Conservation (phyloP, 1,140 invertebrate species). For the Drosophila mauritiana region DNA sequence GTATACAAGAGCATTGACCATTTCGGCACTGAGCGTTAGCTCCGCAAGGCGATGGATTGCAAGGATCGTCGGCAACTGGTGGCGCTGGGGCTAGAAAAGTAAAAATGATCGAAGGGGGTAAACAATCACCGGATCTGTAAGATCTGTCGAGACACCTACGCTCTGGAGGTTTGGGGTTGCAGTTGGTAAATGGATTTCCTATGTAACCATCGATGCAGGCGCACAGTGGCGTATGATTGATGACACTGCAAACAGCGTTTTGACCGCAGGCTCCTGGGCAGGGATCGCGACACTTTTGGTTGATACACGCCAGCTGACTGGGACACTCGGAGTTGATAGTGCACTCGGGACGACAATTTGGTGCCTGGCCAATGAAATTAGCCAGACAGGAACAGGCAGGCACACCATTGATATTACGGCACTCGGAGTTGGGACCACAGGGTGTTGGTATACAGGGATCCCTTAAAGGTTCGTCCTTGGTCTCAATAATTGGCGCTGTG, state of each 20-base stretch:
- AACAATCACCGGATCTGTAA: not conserved
- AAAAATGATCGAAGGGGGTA: not conserved
- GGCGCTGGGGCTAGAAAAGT: constrained; percentile 58
- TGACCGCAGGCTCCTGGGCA: constrained; percentile 94
- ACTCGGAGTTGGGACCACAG: constrained; percentile 93
- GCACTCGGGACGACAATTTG: constrained; percentile 93
- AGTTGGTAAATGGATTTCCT: constrained; percentile 90
- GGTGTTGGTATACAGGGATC: constrained; percentile 92
- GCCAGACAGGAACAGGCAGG: constrained; percentile 91
- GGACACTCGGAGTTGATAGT: constrained; percentile 93
- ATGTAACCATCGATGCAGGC: constrained; percentile 88
- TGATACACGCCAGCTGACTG: constrained; percentile 91
- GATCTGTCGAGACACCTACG: constrained; percentile 47
- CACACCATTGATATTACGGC: constrained; percentile 88
- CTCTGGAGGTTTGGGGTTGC: constrained; percentile 86
- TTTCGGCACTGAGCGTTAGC: constrained; percentile 92
- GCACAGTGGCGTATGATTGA: constrained; percentile 88
- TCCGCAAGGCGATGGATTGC: constrained; percentile 92
- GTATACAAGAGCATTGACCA: constrained; percentile 91
- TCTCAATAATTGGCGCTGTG: constrained; percentile 88
- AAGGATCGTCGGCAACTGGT: constrained; percentile 84
- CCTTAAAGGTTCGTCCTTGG: constrained; percentile 86
- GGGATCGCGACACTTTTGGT: constrained; percentile 92
- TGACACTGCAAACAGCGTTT: constrained; percentile 89
- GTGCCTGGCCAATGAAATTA: constrained; percentile 91